A percentile compares a stretch with the other conserved stretches of the same genome.
phyloP scores from a whole-genome alignment of 2,888 invertebrate species.

The Meiosimyza platycephala region DNA sequence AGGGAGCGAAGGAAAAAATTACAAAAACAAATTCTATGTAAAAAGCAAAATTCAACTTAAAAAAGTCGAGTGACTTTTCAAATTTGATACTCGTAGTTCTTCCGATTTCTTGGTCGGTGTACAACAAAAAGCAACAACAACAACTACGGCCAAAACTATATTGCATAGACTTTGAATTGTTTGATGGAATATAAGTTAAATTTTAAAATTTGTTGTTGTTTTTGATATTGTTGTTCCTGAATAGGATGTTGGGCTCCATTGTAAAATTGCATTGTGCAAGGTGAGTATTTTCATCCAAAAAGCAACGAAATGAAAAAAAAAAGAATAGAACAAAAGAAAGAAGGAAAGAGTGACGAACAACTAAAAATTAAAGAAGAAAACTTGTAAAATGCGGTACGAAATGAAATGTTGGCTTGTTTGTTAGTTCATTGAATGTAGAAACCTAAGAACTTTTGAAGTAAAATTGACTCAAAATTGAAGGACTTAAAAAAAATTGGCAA shows the following conservation, averaged over 20 bases:
- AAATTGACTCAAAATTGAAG: too few species aligned
- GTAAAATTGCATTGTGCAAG: slow-evolving; percentile 11
- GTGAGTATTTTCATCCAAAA: slow-evolving; percentile 14
- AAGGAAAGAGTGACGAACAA: too few species aligned
- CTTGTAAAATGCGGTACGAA: too few species aligned
- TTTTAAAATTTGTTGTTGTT: slow-evolving; percentile 21
- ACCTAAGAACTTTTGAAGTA: too few species aligned
- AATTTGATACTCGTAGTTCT: slow-evolving; percentile 35
- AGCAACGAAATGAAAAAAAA: background rate
- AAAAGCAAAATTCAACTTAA: slow-evolving; percentile 3
- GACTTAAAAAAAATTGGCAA: too few species aligned
- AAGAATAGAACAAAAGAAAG: too few species aligned
- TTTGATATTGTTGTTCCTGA: slow-evolving; percentile 8
- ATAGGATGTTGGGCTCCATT: slow-evolving; percentile 20
- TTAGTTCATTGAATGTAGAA: too few species aligned
- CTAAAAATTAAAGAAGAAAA: too few species aligned
- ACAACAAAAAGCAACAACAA: background rate
- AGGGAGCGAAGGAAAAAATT: background rate
- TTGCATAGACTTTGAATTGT: slow-evolving; percentile 13
- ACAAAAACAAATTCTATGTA: background rate
- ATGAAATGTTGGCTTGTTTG: too few species aligned
- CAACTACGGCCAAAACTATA: background rate
- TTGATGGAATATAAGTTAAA: slow-evolving; percentile 9
- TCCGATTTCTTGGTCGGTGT: background rate
- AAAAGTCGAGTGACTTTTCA: slow-evolving; percentile 37